Conservation (phyloP, 2,113 vertebrate genomes). For the Electrona antarctica region DNA sequence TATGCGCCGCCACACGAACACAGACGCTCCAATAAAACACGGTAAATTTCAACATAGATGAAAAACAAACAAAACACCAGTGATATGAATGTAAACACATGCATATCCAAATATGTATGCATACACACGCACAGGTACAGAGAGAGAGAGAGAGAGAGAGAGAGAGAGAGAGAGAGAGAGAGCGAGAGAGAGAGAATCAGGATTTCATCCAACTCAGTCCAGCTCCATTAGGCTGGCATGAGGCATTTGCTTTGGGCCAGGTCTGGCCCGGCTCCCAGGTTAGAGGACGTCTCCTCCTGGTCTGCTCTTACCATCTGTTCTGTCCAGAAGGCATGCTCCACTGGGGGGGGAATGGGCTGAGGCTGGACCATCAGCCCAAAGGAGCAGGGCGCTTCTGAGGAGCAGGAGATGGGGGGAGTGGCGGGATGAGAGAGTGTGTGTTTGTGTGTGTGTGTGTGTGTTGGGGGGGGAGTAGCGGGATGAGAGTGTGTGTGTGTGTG, state of each 20-base stretch:
- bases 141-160: constrained; percentile 29
- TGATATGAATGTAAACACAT: neutral
- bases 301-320: constrained; percentile 80
- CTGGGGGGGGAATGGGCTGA: constrained; percentile 55
- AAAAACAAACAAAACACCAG: neutral
- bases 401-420: constrained; percentile 1
- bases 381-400: constrained; percentile 21
- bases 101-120: neutral
- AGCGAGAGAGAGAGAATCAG: constrained; percentile 24
- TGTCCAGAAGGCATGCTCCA: constrained; percentile 77
- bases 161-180: constrained; percentile 38
- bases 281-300: constrained; percentile 82
- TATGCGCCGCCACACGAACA: constrained; percentile 2
- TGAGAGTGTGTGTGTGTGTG: no score
- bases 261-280: constrained; percentile 79
- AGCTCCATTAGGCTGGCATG: constrained; percentile 73
- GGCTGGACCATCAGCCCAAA: constrained; percentile 51
- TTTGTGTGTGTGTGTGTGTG: no score
- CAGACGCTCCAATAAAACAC: constrained; percentile 20
- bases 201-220: constrained; percentile 53
- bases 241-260: constrained; percentile 62
- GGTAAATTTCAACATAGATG: constrained; percentile 18
- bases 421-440: neutral
- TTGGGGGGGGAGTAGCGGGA: no score
- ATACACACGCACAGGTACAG: constrained; percentile 17